These are phyloP conservation scores for Hippocampus mohnikei DNA, from an alignment of 2,113 vertebrate species.

Conservation along the genomic window DNA sequence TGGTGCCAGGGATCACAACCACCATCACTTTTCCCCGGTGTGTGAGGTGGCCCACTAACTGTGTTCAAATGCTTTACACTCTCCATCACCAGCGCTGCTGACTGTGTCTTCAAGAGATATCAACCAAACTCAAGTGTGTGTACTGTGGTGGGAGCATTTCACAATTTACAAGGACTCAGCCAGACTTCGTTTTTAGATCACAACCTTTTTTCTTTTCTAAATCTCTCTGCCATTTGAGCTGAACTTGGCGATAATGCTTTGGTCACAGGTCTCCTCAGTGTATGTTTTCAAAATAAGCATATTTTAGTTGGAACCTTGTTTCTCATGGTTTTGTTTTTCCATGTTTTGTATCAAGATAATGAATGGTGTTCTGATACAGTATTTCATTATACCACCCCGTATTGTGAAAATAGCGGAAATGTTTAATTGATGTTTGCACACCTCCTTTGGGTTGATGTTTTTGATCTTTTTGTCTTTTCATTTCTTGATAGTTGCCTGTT, in stretches of 20 bases:
- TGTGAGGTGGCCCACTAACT: conserved; percentile 28
- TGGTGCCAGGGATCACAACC: conserved; percentile 39
- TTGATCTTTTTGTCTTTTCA: not conserved
- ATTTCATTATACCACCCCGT: no score
- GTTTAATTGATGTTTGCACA: no score
- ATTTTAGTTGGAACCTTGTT: not conserved
- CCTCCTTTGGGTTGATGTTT: not conserved
- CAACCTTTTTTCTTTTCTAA: not conserved
- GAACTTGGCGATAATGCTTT: not conserved
- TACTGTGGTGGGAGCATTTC: no score
- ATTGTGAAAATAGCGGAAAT: no score
- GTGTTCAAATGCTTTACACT: conserved; percentile 26
- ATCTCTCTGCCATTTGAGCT: not conserved
- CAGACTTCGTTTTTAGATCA: not conserved
- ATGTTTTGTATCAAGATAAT: no score
- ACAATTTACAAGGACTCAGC: not conserved
- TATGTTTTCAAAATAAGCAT: not conserved
- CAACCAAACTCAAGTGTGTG: not conserved
- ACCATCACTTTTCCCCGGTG: conserved; percentile 30
- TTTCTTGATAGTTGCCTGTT: not conserved
- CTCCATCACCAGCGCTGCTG: conserved; percentile 19
- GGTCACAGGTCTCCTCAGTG: not conserved
- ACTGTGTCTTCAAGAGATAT: conserved; percentile 26
- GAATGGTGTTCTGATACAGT: no score
- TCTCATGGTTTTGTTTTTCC: not conserved